Evolutionary conservation across 30 jellyfish, hydroid and myxozoan genomes (phyloP).

Genomic region (Chironex yamaguchii): DNA sequence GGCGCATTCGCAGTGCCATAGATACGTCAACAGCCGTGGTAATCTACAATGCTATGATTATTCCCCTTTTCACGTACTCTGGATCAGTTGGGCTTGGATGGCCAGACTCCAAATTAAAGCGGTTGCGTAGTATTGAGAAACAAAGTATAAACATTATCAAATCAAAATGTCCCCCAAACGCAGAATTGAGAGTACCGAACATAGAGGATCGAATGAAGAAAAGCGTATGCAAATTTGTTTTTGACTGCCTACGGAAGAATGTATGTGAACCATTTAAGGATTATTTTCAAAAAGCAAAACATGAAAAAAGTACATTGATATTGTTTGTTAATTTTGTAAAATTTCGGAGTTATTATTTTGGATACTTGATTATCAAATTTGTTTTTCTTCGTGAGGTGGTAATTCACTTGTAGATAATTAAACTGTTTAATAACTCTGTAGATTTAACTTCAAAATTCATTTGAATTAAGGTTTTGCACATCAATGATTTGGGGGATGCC

Average conservation of each 20-base stretch:
- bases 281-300: slow-evolving; percentile 13
- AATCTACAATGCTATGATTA: slow-evolving; percentile 12
- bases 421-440: no score
- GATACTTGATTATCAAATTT: no score
- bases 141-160: neutral
- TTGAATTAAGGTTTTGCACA: no score
- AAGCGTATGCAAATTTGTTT: slow-evolving; percentile 30
- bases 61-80: slow-evolving; percentile 23
- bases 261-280: slow-evolving; percentile 44
- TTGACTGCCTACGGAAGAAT: slow-evolving; percentile 49
- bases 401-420: no score
- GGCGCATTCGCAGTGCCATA: no score
- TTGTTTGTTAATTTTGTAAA: no score
- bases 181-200: slow-evolving; percentile 51
- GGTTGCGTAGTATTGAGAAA: neutral
- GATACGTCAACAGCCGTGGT: slow-evolving; percentile 7
- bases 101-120: slow-evolving; percentile 4
- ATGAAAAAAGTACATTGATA: neutral
- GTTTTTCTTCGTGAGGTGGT: no score
- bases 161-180: slow-evolving; percentile 49
- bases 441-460: no score
- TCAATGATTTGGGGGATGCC: no score
- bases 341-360: no score
- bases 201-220: slow-evolving; percentile 40
- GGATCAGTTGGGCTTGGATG: no score